Evolutionary conservation across 1,140 invertebrate species (phyloP).

Genomic region (Drosophila bocki): DNA sequence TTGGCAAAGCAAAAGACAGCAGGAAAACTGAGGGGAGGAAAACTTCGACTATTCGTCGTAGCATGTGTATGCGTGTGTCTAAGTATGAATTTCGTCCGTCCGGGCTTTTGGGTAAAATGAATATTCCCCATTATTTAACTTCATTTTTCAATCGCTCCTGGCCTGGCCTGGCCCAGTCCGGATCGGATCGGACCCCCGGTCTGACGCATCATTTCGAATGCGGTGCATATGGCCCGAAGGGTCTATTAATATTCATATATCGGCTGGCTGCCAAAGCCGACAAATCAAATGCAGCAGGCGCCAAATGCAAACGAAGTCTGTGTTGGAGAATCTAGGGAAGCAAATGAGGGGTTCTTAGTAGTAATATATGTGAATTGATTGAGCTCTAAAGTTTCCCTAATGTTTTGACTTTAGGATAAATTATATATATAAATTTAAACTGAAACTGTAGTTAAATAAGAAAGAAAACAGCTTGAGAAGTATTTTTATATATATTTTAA

Average conservation of each 20-base stretch:
- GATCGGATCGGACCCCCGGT: conserved; percentile 2
- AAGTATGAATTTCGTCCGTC: conserved; percentile 53
- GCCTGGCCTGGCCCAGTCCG: conserved; percentile 7
- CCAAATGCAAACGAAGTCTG: conserved; percentile 61
- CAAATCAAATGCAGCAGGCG: conserved; percentile 77
- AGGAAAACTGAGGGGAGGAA: background rate
- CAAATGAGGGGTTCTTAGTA: conserved; percentile 13
- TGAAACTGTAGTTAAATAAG: background rate
- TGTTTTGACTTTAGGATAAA: background rate
- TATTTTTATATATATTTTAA: background rate
- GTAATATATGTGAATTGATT: conserved; percentile 7
- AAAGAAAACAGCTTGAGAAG: background rate
- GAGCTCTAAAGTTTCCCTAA: background rate
- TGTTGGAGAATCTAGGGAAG: conserved; percentile 7
- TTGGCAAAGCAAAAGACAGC: conserved; percentile 74
- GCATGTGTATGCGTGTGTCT: conserved; percentile 14
- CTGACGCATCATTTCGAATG: conserved; percentile 38
- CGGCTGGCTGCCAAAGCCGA: conserved; percentile 55
- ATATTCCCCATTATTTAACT: conserved; percentile 75
- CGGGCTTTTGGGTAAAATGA: conserved; percentile 68
- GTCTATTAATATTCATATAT: conserved; percentile 82
- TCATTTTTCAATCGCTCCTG: conserved; percentile 47
- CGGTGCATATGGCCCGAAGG: conserved; percentile 31
- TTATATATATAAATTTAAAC: background rate
- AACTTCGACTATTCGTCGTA: background rate